A percentile compares a stretch with the other conserved stretches of the same genome.
Conservation (phyloP, 2,797 vertebrate species). For the Molothrus ater region DNA sequence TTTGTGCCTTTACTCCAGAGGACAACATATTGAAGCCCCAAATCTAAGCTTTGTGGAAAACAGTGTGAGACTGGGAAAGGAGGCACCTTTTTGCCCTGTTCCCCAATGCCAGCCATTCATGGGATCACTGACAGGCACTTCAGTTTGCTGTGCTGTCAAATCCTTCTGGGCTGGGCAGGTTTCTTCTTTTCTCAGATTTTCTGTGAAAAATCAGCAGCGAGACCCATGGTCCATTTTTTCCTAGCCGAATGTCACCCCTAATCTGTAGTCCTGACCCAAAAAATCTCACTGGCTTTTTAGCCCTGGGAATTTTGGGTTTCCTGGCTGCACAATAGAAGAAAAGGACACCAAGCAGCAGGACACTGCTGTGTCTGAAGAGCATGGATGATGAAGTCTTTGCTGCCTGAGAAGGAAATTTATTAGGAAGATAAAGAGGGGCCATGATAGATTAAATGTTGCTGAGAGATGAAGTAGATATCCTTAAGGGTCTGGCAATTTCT, state of each 20-base stretch:
- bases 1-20: not conserved
- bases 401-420: slow-evolving; percentile 47
- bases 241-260: not conserved
- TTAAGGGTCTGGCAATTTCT: slow-evolving; percentile 51
- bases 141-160: not conserved
- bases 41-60: not conserved
- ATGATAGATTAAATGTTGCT: slow-evolving; percentile 42
- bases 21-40: fast-evolving
- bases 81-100: not conserved
- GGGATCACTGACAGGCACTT: not conserved
- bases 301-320: not conserved
- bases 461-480: slow-evolving; percentile 45
- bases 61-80: not conserved
- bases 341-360: not conserved
- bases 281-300: not conserved
- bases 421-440: slow-evolving; percentile 45
- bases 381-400: slow-evolving; percentile 13
- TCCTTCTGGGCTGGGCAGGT: not conserved
- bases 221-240: not conserved
- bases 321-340: not conserved
- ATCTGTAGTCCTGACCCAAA: not conserved
- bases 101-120: not conserved
- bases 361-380: not conserved
- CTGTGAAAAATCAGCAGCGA: not conserved
- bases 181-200: not conserved